Base-by-base conservation (phyloP, 2,888 invertebrate genomes). In the Drosophila pegasa region DNA sequence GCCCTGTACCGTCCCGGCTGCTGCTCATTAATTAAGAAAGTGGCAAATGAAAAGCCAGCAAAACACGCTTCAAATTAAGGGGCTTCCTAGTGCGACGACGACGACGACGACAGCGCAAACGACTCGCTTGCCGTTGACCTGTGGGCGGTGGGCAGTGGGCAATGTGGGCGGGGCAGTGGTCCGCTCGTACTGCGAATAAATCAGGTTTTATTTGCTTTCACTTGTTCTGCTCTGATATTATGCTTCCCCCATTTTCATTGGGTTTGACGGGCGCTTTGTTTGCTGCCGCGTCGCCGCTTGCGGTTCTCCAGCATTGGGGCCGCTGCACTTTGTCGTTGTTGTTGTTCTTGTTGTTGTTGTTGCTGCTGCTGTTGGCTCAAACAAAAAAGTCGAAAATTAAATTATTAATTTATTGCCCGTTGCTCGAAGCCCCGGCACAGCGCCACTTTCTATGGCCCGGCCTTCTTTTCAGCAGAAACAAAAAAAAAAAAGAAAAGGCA, bases 401-500 rank as follows among this genome's bases (percentile, higher is more conserved):
- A 88, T 88, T 89, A 88, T 89, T 89, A 89, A 89, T 89, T 88
- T 89, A 89, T 88, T 87, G 86, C 86, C 72, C 69, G 70, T 72
- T 74, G 78, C 78, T 64, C 38, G 55, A 60, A 60, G 62, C 62
- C 35, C 41, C 59, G 52, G 25, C 57, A 25, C 43, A 31, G 58
- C 54, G 38, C 40, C 56, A 16, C 64, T 68, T 69, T 65, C 77
- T 62, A 68, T 71, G 59, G 65, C 37, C 54, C 67, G 68, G 58
- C 65, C 70, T 67, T 57, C 47, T 29, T 37, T 58, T 70, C 54
- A 54, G 58, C 62, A 50, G 33, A 33, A 35, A 41, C 60, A 43
- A 47, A 45, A 55, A 33, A 54, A 22, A 27, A 56, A 40, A 8
- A 29, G 58, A 58, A 68, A 29, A 63, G 25, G 35, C 35, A 50